Evolutionary conservation across 2,888 invertebrate genomes (phyloP).

Genomic region (Micoletzkya japonica): DNA sequence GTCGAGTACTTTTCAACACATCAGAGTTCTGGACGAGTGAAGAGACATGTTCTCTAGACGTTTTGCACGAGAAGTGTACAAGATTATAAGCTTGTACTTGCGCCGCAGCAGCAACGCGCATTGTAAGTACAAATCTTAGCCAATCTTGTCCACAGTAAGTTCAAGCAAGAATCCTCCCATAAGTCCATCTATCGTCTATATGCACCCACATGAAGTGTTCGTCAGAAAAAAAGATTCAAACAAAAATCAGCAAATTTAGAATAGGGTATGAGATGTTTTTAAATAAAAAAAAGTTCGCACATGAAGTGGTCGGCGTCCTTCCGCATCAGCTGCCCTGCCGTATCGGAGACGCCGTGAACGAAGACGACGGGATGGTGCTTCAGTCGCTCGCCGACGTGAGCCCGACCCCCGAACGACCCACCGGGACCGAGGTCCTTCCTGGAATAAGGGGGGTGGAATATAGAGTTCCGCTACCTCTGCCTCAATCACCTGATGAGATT

Average conservation of each 20-base stretch:
- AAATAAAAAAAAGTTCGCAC: constrained; percentile 23
- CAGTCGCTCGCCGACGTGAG: constrained; percentile 41
- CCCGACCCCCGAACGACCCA: constrained; percentile 59
- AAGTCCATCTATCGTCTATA: no score
- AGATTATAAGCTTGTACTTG: no score
- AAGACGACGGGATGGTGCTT: constrained; percentile 58
- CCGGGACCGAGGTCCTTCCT: constrained; percentile 52
- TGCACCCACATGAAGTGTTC: no score
- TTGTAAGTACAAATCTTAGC: no score
- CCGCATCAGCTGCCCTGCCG: constrained; percentile 57
- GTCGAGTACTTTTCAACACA: neutral
- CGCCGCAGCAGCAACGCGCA: no score
- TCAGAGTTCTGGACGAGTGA: no score
- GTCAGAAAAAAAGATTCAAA: no score
- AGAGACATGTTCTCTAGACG: no score
- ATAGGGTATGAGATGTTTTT: neutral
- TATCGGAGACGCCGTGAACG: constrained; percentile 61
- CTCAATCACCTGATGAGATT: neutral
- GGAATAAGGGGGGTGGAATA: constrained; percentile 16
- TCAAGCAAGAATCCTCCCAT: no score
- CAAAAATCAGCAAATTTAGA: neutral
- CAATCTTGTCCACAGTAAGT: no score
- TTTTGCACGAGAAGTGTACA: no score
- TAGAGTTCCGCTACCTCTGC: neutral
- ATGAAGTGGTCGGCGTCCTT: constrained; percentile 48